Percentiles rank a stretch among this genome's conserved stretches.
Conservation (phyloP, 2,113 vertebrate genomes). For the Cheilinus undulatus region DNA sequence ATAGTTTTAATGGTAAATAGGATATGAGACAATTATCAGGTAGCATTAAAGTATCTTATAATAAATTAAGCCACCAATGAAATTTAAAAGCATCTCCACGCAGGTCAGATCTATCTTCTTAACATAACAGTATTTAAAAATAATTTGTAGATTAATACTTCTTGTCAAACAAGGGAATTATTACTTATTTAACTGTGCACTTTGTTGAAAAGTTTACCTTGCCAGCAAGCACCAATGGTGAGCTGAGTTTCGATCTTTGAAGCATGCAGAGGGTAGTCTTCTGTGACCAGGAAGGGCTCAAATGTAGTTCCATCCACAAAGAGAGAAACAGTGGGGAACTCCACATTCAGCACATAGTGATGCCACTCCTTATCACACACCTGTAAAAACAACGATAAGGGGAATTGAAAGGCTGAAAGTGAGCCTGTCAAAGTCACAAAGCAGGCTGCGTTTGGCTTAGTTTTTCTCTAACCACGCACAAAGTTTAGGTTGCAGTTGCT, state of each 20-base stretch:
- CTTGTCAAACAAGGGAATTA: neutral
- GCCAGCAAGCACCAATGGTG: conserved; percentile 97
- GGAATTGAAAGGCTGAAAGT: neutral
- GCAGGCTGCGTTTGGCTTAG: no score
- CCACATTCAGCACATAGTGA: conserved; percentile 94
- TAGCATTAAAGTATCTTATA: neutral
- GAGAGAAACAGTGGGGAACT: conserved; percentile 89
- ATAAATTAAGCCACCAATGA: neutral
- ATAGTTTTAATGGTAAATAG: neutral
- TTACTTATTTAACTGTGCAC: neutral
- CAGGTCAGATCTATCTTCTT: neutral
- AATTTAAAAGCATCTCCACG: neutral
- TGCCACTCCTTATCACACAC: conserved; percentile 98
- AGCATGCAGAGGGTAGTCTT: conserved; percentile 94
- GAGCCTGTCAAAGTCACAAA: no score
- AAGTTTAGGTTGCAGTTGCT: conserved; percentile 24
- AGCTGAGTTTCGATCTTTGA: conserved; percentile 92
- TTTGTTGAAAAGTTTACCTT: conserved; percentile 85
- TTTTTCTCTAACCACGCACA: neutral
- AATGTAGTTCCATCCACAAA: conserved; percentile 92
- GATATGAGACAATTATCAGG: neutral
- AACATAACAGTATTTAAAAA: neutral
- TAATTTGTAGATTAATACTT: neutral
- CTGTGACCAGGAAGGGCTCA: conserved; percentile 94
- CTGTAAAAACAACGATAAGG: conserved; percentile 68